Percentiles rank a stretch among this genome's conserved stretches.
Evolutionary conservation across 2,888 invertebrate species (phyloP).

Genomic region (Leucoma salicis): DNA sequence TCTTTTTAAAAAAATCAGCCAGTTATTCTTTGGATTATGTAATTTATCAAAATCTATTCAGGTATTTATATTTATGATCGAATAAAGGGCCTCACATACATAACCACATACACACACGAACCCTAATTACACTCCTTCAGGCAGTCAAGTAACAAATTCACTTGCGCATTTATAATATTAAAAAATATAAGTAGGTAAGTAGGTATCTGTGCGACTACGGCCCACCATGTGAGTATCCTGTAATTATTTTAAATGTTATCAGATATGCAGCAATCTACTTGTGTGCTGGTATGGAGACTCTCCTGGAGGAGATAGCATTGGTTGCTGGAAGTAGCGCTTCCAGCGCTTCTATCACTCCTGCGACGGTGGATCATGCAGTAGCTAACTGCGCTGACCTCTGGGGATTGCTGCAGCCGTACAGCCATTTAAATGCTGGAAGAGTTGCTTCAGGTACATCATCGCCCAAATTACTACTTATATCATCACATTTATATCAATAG

Average conservation of each 20-base stretch:
- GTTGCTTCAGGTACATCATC: conserved; percentile 88
- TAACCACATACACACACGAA: too few relatives aligned
- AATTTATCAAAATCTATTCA: too few relatives aligned
- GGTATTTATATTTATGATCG: too few relatives aligned
- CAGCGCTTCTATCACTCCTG: conserved; percentile 87
- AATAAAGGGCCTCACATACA: too few relatives aligned
- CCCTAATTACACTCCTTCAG: too few relatives aligned
- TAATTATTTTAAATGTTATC: conserved; percentile 14
- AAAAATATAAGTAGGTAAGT: too few relatives aligned
- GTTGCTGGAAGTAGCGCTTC: conserved; percentile 52
- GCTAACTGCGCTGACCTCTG: conserved; percentile 94
- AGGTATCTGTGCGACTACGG: too few relatives aligned
- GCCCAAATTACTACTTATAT: background rate
- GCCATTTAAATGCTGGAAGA: conserved; percentile 93
- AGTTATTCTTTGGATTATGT: too few relatives aligned
- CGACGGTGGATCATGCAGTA: conserved; percentile 91
- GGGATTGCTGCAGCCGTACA: conserved; percentile 95
- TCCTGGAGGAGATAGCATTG: conserved; percentile 90
- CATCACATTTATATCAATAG: background rate
- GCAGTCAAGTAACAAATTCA: too few relatives aligned
- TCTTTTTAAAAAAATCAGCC: too few relatives aligned
- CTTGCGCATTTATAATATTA: too few relatives aligned
- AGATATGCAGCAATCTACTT: conserved; percentile 94
- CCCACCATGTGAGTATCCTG: too few relatives aligned
- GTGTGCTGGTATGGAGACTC: conserved; percentile 93